phyloP scores from a whole-genome alignment of 2,888 invertebrate species.

The Polydrusus cervinus region DNA sequence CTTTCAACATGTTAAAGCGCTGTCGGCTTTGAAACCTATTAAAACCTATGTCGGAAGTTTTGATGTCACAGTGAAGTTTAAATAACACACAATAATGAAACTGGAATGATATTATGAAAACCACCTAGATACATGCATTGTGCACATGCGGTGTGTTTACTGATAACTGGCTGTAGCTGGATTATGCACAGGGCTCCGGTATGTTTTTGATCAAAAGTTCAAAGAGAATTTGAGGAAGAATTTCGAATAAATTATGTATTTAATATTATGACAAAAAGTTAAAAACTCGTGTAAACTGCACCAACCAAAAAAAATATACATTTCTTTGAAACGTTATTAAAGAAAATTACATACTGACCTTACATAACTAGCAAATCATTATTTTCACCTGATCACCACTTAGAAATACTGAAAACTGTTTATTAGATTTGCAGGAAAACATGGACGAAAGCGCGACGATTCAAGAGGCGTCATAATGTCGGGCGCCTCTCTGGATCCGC shows the following conservation, averaged over 20 bases:
- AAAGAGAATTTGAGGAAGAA: background rate
- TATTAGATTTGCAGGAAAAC: constrained; percentile 30
- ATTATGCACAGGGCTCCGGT: background rate
- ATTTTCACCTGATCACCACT: constrained; percentile 6
- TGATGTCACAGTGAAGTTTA: background rate
- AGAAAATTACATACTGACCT: background rate
- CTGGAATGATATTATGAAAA: background rate
- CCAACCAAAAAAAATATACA: too few species aligned
- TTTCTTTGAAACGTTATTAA: background rate
- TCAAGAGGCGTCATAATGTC: constrained; percentile 38
- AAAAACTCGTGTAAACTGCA: background rate
- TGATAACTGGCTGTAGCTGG: background rate
- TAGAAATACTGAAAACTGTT: background rate
- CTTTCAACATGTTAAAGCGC: background rate
- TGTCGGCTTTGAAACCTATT: background rate
- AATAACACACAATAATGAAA: constrained; percentile 7
- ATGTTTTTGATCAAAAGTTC: background rate
- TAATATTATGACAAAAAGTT: too few species aligned
- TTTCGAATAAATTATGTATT: background rate
- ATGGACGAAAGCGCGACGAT: constrained; percentile 17
- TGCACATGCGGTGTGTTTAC: background rate
- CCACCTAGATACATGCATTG: background rate
- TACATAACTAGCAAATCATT: background rate
- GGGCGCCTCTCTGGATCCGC: constrained; percentile 43
- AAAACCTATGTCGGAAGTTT: background rate